These are phyloP conservation scores for Gymnothorax javanicus DNA, from an alignment of 2,797 vertebrate genomes.

Conservation along the genomic window DNA sequence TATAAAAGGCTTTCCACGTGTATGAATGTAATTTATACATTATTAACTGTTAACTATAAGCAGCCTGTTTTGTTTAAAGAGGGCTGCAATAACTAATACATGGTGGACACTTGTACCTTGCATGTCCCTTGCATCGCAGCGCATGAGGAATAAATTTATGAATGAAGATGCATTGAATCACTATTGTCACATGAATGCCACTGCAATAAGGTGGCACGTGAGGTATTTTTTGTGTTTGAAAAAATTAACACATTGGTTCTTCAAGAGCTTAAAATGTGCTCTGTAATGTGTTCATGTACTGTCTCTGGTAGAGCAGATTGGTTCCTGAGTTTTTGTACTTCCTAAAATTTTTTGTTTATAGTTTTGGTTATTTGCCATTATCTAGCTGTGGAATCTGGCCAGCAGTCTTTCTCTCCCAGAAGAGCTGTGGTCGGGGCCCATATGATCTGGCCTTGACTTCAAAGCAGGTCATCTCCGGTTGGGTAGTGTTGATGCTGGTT, in stretches of 20 bases:
- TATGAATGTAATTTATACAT: too few species aligned
- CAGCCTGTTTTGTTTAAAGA: too few species aligned
- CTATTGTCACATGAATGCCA: too few species aligned
- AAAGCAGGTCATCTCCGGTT: constrained; percentile 38
- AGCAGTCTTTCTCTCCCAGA: constrained; percentile 23
- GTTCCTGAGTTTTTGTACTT: constrained; percentile 17
- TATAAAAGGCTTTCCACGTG: too few species aligned
- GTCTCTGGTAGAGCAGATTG: constrained; percentile 32
- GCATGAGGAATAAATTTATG: too few species aligned
- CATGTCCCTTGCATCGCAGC: too few species aligned
- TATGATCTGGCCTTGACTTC: constrained; percentile 36
- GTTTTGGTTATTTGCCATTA: constrained; percentile 41
- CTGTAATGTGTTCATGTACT: neutral
- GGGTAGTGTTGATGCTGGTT: constrained; percentile 38
- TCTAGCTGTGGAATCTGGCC: constrained; percentile 43
- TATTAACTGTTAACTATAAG: too few species aligned
- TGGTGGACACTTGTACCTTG: too few species aligned
- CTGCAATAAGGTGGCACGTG: too few species aligned
- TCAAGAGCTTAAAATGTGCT: constrained; percentile 10
- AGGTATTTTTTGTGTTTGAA: too few species aligned
- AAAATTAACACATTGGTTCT: neutral
- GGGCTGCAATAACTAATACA: too few species aligned
- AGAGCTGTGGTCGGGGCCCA: constrained; percentile 33
- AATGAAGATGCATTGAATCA: too few species aligned
- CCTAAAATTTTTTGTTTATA: constrained; percentile 29